A percentile compares a stretch with the other conserved stretches of the same genome.
Conservation (phyloP, 2,888 invertebrate genomes). For the Torymus texanus region DNA sequence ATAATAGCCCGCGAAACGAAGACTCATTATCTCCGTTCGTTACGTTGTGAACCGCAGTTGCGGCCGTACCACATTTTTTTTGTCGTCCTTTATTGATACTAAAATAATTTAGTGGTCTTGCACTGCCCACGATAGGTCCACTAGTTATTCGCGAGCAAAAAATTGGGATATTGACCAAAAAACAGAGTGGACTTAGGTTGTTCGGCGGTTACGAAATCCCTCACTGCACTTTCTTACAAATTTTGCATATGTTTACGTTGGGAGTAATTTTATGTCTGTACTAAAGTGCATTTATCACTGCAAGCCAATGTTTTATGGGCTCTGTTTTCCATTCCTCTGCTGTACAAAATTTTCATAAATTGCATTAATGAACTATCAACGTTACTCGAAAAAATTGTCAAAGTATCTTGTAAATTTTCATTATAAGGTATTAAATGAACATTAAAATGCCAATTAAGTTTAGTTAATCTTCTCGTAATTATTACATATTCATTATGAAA, state of each 20-base stretch:
- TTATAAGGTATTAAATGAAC: not conserved
- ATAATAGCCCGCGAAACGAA: slow-evolving; percentile 39
- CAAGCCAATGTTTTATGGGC: slow-evolving; percentile 24
- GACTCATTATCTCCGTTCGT: slow-evolving; percentile 44
- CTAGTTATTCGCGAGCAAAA: too few species aligned
- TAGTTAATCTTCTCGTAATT: not conserved
- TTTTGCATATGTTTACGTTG: not conserved
- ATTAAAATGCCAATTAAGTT: slow-evolving; percentile 2
- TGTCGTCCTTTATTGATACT: slow-evolving; percentile 13
- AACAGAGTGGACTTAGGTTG: not conserved
- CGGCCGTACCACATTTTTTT: slow-evolving; percentile 39
- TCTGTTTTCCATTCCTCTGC: slow-evolving; percentile 17
- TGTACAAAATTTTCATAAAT: slow-evolving; percentile 34
- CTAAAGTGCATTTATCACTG: slow-evolving; percentile 20
- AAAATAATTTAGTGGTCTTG: slow-evolving; percentile 5
- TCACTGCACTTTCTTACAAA: slow-evolving; percentile 7
- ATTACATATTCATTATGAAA: too few species aligned
- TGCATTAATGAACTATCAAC: slow-evolving; percentile 32
- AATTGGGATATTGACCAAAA: slow-evolving; percentile 1
- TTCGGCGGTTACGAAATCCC: slow-evolving; percentile 24
- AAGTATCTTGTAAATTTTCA: not conserved
- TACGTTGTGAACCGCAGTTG: slow-evolving; percentile 18
- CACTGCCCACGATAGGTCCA: too few species aligned
- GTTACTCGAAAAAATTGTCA: not conserved
- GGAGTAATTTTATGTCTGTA: not conserved